Conservation (phyloP, 2,113 vertebrate species). For the Crotalus helleri region DNA sequence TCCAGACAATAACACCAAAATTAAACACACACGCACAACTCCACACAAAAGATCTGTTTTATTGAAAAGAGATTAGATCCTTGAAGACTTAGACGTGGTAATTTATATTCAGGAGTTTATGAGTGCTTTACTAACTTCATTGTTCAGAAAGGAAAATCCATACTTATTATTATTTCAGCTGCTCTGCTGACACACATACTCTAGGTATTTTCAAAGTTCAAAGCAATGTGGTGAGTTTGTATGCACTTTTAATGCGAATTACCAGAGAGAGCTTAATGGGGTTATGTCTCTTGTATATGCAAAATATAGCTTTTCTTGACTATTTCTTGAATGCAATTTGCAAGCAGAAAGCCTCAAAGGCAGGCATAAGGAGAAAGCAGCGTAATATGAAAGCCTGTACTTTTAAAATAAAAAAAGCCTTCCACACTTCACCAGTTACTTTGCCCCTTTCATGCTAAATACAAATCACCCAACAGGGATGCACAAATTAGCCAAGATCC, state of each 20-base stretch:
- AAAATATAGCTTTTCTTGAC: neutral
- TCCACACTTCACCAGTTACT: neutral
- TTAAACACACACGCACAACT: neutral
- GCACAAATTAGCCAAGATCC: neutral
- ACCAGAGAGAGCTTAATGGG: neutral
- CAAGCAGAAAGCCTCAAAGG: neutral
- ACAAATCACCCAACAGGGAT: neutral
- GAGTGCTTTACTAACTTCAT: slow-evolving; percentile 54
- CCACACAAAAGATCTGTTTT: slow-evolving; percentile 17
- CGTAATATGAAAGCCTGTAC: neutral
- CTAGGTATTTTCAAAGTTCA: slow-evolving; percentile 45
- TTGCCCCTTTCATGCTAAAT: neutral
- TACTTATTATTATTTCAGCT: slow-evolving; percentile 48
- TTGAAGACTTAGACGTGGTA: slow-evolving; percentile 32
- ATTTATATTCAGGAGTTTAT: slow-evolving; percentile 53
- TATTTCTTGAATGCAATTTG: slow-evolving; percentile 19
- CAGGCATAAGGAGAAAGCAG: neutral
- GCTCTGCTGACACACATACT: slow-evolving; percentile 26
- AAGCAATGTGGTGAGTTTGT: slow-evolving; percentile 4
- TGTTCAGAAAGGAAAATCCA: slow-evolving; percentile 55
- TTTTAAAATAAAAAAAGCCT: neutral
- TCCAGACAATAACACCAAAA: slow-evolving; percentile 4
- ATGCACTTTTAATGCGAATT: slow-evolving; percentile 23
- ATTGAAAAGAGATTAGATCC: slow-evolving; percentile 48
- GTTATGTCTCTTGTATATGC: neutral